Base-by-base conservation (phyloP, 1,140 invertebrate species). In the Penaeus japonicus region DNA sequence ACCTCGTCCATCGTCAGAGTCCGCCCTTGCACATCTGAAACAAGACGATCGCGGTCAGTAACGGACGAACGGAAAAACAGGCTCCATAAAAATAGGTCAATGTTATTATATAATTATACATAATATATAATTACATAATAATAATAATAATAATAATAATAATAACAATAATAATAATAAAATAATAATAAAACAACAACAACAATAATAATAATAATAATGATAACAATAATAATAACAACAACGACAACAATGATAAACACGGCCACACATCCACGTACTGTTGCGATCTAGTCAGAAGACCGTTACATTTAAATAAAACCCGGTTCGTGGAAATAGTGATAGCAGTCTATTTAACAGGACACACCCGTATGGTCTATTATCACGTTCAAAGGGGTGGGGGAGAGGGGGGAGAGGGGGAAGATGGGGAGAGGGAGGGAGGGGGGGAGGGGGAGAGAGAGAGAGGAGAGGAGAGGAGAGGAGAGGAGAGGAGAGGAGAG, bases 1-100 rank as follows among this genome's bases (percentile, higher is more conserved):
- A 90, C 88, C 22, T 90, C 90, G 54, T 90, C 90, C 90, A 90
- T 90, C 5, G 30, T 47, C 18, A 30, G 18, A 17, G 32, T 77
- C 32, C 27, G 27, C 22, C n/a, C 20, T 10, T n/a, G 22, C 83
- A 10, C 84, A 82, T 32, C 55, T 47, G 54, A 35, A 77, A 73
- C 57, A 39, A 54, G 22, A 77, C 59, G 18, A 77, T 17, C 77
- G 24, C 39, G n/a, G 77, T 54, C 77, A 73, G 80, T 24, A 22
- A 1, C 12, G 39, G 0, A 15, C 30, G n/a, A 24, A 27, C 65
- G n/a, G 15, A 4, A 22, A 77, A 73, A 54, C 57, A 73, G 1
- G 12, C 10, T 24, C 18, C 12, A 12, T 65, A 24, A 65, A 18
- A 18, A 4, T 2, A n/a, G n/a, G n/a, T n/a, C n/a, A n/a, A n/a